These are phyloP conservation scores for Sitodiplosis mosellana DNA, from an alignment of 1,140 invertebrate species.

Conservation along the genomic window DNA sequence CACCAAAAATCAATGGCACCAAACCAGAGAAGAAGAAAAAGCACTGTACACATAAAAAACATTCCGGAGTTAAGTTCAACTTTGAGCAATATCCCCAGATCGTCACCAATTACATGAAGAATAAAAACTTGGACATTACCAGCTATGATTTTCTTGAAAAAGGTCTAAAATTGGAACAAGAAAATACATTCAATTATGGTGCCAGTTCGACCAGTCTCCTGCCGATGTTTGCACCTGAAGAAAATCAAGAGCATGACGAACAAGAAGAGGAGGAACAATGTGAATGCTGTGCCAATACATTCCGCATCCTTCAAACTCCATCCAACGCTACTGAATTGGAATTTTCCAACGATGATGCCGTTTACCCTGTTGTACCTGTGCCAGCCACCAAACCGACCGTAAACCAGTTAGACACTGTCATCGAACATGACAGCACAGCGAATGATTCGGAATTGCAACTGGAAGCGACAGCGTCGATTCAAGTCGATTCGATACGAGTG, in stretches of 20 bases:
- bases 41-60: conserved; percentile 27
- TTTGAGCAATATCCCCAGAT: conserved; percentile 49
- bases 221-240: conserved; percentile 8
- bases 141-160: conserved; percentile 41
- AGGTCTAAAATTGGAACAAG: conserved; percentile 16
- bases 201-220: neutral
- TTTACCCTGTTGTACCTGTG: conserved; percentile 18
- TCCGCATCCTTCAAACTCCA: conserved; percentile 36
- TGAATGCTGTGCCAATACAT: conserved; percentile 29
- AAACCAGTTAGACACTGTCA: conserved; percentile 6
- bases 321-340: conserved; percentile 48
- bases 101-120: conserved; percentile 49
- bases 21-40: neutral
- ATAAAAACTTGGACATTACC: conserved; percentile 43
- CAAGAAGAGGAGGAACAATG: conserved; percentile 24
- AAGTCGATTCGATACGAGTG: no score
- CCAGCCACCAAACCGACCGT: conserved; percentile 22
- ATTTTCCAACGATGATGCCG: conserved; percentile 34
- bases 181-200: neutral
- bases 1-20: neutral
- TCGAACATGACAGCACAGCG: conserved; percentile 3
- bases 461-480: neutral
- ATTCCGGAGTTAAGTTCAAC: conserved; percentile 48
- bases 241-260: conserved; percentile 22
- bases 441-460: neutral